Conservation (phyloP, 1,140 invertebrate species). For the Triops cancriformis region DNA sequence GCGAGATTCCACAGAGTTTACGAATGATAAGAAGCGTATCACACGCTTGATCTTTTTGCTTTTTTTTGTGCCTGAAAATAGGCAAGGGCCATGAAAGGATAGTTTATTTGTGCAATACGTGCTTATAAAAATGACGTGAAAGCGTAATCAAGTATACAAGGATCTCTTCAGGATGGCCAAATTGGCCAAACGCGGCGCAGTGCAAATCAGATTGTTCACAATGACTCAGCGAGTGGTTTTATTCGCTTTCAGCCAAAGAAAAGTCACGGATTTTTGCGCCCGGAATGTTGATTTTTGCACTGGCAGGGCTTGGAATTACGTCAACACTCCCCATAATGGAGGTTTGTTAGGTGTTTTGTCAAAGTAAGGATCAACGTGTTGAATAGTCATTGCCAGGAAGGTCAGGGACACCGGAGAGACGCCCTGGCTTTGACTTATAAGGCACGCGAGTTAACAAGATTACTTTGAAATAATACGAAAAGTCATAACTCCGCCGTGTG, state of each 20-base stretch:
- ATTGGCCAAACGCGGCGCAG: not conserved
- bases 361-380: too few species aligned
- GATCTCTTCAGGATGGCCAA: not conserved
- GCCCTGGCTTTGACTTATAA: too few species aligned
- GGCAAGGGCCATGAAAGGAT: not conserved
- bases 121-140: not conserved
- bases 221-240: not conserved
- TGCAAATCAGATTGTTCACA: conserved; percentile 14
- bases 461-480: too few species aligned
- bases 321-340: not conserved
- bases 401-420: too few species aligned
- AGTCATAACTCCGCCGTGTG: too few species aligned
- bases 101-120: not conserved
- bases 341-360: not conserved
- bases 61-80: not conserved
- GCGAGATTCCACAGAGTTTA: not conserved
- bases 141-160: not conserved
- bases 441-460: too few species aligned
- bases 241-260: not conserved
- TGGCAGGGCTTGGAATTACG: not conserved
- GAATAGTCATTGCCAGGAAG: too few species aligned
- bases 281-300: not conserved
- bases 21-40: not conserved
- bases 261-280: not conserved
- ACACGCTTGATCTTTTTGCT: not conserved